Evolutionary conservation across 2,797 vertebrate genomes (phyloP), one percentile per base, ranked within the genome.

Genomic region (Microctenopoma stevenorrisi): DNA sequence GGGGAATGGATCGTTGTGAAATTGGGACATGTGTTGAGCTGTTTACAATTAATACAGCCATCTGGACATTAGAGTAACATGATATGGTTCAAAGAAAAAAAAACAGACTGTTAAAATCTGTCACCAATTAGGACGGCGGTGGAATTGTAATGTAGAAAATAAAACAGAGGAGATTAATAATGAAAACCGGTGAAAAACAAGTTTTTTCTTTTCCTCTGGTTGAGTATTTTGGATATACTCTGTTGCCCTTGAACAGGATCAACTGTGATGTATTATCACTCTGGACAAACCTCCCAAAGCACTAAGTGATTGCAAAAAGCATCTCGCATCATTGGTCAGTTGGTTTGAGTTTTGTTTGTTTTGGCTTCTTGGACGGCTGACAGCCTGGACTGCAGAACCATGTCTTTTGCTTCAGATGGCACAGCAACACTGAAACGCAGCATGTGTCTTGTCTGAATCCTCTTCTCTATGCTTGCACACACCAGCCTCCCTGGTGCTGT

Each of bases 21-120:
- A 90, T 86, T 85, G 84, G 87, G 76, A 89, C 91, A 91, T 90
- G 88, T 88, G 83, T 87, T 83, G 78, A 78, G 81, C 84, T 90
- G 88, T 92, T 91, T 90, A 88, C 85, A 84, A 84, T 91, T 83
- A 90, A 82, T 80, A 83, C 52, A 72, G 71, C 90, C 92, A 92
- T 93, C 89, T 93, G 91, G 86, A 91, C 76, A 84, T 84, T 59
- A 82, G 56, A 82, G 88, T 79, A 79, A 85, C 79, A 74, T 76
- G 62, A 58, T 67, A 82, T 38, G 73, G 80, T 82, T 87, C 57
- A 88, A 87, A 84, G 83, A 33, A 70, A 63, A 18, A 61, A 78
- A 82, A 81, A 80, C 79, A 78, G 62, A 73, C 70, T 78, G 66
- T 51, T 59, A 54, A 72, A 77, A 74, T 64, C 75, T 72, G 76